These are phyloP conservation scores for Saccostrea cuccullata DNA, from an alignment of 1,140 invertebrate genomes.

Conservation along the genomic window DNA sequence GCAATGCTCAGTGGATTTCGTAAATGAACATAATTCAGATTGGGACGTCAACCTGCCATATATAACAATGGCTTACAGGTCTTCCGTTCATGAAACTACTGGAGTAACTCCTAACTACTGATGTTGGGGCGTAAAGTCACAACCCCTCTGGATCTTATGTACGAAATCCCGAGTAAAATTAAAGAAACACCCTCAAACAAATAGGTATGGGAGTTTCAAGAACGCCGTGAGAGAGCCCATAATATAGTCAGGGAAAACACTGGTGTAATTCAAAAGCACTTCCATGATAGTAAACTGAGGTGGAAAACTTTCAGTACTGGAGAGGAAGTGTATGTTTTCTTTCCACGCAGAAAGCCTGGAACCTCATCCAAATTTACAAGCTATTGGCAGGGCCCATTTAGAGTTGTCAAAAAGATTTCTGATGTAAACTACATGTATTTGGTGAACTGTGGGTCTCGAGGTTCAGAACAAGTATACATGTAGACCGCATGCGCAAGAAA, in stretches of 20 bases:
- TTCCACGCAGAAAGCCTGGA: neutral
- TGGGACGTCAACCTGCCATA: slow-evolving; percentile 62
- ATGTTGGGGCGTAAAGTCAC: too few species aligned
- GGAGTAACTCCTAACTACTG: slow-evolving; percentile 54
- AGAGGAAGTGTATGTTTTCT: slow-evolving; percentile 37
- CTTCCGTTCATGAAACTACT: slow-evolving; percentile 51
- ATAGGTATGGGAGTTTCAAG: too few species aligned
- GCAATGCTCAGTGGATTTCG: slow-evolving; percentile 50
- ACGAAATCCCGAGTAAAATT: too few species aligned
- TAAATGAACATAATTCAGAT: slow-evolving; percentile 48
- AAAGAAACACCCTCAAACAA: too few species aligned
- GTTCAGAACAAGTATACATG: slow-evolving; percentile 1
- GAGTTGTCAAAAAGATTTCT: neutral
- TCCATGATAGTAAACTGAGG: neutral
- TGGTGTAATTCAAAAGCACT: slow-evolving; percentile 1
- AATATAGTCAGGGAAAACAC: neutral
- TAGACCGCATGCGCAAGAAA: neutral
- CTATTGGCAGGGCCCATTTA: slow-evolving; percentile 48
- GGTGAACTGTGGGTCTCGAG: neutral
- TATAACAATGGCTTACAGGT: slow-evolving; percentile 53
- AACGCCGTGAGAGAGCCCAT: too few species aligned
- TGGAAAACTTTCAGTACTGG: slow-evolving; percentile 23
- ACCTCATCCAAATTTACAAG: slow-evolving; percentile 38
- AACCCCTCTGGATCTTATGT: too few species aligned
- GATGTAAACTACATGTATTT: slow-evolving; percentile 1